phyloP scores from a whole-genome alignment of 2,888 invertebrate species.

The Amblyjoppa fuscipennis region DNA sequence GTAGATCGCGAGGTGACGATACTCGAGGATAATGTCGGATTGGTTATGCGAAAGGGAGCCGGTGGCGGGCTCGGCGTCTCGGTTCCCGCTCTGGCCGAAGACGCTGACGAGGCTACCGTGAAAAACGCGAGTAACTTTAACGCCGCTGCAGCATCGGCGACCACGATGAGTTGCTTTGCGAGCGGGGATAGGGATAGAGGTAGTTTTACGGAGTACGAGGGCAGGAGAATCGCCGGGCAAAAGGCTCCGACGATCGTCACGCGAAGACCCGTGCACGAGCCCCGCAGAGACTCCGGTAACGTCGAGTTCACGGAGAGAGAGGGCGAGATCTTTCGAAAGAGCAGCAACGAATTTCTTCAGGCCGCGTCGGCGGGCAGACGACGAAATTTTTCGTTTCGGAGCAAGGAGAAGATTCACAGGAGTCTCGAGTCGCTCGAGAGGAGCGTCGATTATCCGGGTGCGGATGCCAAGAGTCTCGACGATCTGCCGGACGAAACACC shows the following conservation, averaged over 20 bases:
- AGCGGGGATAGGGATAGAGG: conserved; percentile 65
- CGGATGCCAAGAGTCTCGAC: conserved; percentile 78
- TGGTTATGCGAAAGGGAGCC: conserved; percentile 33
- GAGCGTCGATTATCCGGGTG: conserved; percentile 69
- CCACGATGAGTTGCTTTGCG: conserved; percentile 74
- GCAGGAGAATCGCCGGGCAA: conserved; percentile 33
- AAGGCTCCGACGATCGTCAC: not conserved
- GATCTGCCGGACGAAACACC: conserved; percentile 73
- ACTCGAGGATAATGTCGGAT: conserved; percentile 67
- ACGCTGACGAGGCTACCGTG: conserved; percentile 59
- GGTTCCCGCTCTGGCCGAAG: not conserved
- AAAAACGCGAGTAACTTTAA: conserved; percentile 3
- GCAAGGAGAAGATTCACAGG: conserved; percentile 74
- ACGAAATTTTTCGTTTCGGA: conserved; percentile 76
- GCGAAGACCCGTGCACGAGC: conserved; percentile 60
- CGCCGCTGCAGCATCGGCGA: conserved; percentile 1
- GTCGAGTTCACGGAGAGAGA: conserved; percentile 79
- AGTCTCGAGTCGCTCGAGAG: conserved; percentile 80
- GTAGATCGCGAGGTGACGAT: conserved; percentile 75
- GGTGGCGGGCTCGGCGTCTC: conserved; percentile 2
- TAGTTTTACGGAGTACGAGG: conserved; percentile 60
- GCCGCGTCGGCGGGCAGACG: conserved; percentile 65
- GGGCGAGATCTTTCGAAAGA: conserved; percentile 79
- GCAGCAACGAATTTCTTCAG: conserved; percentile 74
- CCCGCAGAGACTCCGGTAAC: conserved; percentile 73